Evolutionary conservation across 1,140 invertebrate genomes (phyloP).

Genomic region (Drosophila ambigua): DNA sequence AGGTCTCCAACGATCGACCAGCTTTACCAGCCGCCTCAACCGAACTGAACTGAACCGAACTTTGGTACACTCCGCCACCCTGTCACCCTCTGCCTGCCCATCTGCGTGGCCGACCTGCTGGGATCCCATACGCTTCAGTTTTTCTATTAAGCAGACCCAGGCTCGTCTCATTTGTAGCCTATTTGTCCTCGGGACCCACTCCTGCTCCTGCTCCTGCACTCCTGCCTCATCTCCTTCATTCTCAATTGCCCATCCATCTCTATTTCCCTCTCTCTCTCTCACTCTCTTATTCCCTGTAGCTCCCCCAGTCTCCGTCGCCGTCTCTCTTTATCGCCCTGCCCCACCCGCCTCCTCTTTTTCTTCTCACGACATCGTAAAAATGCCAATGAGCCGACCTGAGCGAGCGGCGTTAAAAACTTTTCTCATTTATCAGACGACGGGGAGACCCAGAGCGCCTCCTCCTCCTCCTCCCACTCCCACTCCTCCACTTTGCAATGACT

Average conservation of each 20-base stretch:
- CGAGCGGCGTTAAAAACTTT: conserved; percentile 76
- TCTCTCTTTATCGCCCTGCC: not conserved
- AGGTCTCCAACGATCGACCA: conserved; percentile 1
- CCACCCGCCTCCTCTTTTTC: not conserved
- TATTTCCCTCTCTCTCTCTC: not conserved
- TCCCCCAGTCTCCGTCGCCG: too few relatives aligned
- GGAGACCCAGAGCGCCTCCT: conserved; percentile 5
- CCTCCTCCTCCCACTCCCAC: not conserved
- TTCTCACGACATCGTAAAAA: conserved; percentile 69
- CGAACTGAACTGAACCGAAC: not conserved
- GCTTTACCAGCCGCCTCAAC: conserved; percentile 11
- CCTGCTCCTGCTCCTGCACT: not conserved
- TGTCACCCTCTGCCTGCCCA: not conserved
- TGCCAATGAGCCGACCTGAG: conserved; percentile 80
- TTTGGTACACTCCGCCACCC: not conserved
- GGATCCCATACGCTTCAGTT: conserved; percentile 67
- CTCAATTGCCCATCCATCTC: too few relatives aligned
- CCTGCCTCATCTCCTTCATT: too few relatives aligned
- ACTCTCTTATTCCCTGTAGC: too few relatives aligned
- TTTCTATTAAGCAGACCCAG: conserved; percentile 74
- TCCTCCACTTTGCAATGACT: not conserved
- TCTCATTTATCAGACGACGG: conserved; percentile 75
- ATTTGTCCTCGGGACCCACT: conserved; percentile 63
- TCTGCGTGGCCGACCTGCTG: not conserved
- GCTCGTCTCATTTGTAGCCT: conserved; percentile 78